Percentiles rank a stretch among this genome's conserved stretches.
Evolutionary conservation across 2,888 invertebrate genomes (phyloP).

Genomic region (Gymnocheta viridis): DNA sequence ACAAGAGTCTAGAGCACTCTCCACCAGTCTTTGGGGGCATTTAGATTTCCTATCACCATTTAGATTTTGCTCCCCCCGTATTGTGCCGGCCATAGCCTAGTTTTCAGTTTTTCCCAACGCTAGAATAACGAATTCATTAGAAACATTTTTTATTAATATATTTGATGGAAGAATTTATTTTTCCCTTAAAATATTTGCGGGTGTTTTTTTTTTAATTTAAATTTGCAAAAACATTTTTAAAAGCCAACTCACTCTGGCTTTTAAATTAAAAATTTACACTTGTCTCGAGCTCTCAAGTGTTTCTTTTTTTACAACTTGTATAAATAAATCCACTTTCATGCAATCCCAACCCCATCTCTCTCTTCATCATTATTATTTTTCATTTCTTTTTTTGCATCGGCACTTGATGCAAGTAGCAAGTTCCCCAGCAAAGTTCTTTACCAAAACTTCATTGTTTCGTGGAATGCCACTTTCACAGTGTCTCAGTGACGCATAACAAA

Average conservation of each 20-base stretch:
- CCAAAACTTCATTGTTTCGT: background rate
- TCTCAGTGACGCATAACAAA: slow-evolving; percentile 12
- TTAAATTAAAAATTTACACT: slow-evolving; percentile 1
- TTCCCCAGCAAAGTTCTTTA: background rate
- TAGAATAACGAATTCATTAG: too few species aligned
- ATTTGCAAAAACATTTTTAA: too few species aligned
- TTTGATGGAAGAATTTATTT: too few species aligned
- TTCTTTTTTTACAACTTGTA: background rate
- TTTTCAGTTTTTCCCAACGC: too few species aligned
- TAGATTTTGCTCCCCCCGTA: too few species aligned
- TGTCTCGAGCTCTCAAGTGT: slow-evolving; percentile 25
- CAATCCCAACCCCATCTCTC: background rate
- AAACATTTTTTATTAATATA: too few species aligned
- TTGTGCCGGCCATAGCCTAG: too few species aligned
- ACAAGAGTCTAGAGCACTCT: too few species aligned
- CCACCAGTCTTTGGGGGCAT: too few species aligned
- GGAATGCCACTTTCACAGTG: background rate
- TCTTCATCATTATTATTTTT: background rate
- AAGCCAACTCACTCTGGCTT: background rate
- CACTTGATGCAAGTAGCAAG: slow-evolving; percentile 7
- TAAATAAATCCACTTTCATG: background rate
- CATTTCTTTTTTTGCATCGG: background rate
- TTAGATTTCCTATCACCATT: too few species aligned
- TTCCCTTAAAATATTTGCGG: too few species aligned
- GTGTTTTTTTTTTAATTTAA: too few species aligned